Conservation (phyloP, 2,797 vertebrate genomes). For the Fistularia commersonii region DNA sequence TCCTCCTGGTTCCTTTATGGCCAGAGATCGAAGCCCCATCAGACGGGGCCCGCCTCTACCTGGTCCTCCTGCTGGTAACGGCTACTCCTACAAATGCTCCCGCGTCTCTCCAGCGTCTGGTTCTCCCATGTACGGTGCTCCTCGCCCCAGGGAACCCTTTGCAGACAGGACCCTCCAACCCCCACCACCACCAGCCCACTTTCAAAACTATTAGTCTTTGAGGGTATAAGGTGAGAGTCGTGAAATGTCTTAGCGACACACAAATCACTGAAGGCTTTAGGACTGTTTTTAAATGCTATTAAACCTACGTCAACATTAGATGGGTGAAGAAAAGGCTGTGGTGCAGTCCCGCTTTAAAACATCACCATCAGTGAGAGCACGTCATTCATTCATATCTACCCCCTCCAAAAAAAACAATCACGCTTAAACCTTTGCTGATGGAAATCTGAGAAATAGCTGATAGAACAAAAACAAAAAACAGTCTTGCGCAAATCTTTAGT, state of each 20-base stretch:
- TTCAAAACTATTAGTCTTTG: too few relatives aligned
- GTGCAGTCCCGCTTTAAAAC: conserved; percentile 21
- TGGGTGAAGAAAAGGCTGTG: conserved; percentile 1
- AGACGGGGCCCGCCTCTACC: conserved; percentile 74
- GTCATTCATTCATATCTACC: conserved; percentile 10
- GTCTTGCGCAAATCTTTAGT: conserved; percentile 56
- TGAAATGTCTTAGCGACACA: conserved; percentile 13
- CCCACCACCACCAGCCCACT: conserved; percentile 31
- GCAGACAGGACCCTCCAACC: conserved; percentile 69
- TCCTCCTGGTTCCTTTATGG: conserved; percentile 73
- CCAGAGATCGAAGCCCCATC: conserved; percentile 89
- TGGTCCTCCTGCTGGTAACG: conserved; percentile 76
- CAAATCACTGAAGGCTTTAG: background rate
- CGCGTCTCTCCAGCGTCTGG: conserved; percentile 84
- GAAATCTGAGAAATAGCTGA: too few relatives aligned
- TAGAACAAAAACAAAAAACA: conserved; percentile 3
- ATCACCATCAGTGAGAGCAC: conserved; percentile 25
- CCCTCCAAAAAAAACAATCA: too few relatives aligned
- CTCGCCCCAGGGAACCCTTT: conserved; percentile 81
- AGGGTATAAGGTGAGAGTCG: conserved; percentile 14
- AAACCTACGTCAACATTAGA: background rate
- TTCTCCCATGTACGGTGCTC: conserved; percentile 78
- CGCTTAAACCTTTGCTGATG: too few relatives aligned
- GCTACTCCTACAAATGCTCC: conserved; percentile 87
- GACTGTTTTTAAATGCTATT: background rate